Base-by-base conservation (phyloP, 1,140 invertebrate genomes). In the Drosophila carrolli region DNA sequence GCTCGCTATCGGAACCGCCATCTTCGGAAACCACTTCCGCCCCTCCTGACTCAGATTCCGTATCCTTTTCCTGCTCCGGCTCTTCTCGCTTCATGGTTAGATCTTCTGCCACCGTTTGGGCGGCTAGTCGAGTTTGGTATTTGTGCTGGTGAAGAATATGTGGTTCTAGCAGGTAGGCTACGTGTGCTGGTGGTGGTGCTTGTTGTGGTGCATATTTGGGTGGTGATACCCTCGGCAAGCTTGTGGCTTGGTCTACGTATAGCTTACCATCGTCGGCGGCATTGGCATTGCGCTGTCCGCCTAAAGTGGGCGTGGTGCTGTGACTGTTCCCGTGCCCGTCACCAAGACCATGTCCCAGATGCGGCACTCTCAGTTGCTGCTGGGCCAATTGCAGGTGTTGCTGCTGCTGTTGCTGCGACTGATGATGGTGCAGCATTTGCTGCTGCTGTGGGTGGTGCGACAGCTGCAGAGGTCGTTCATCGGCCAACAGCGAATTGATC, bases 401-500 rank as follows among this genome's bases (percentile, higher is more conserved):
- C 27, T 50, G 48, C 29, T 53, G 55, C 11, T 54, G 62, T 59
- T 75, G 71, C 29, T 68, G 72, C 44, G 59, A 54, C 19, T 62
- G 78, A 13, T 73, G 56, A 19, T 72, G 74, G 19, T 71, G 77
- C n/a, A 55, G 48, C 35, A 48, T 14, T 10, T 71, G 66, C 3
- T 72, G 63, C 1, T 73, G 59, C 4, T 32, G 29, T 8, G 75
- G 67, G 3, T 83, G 80, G 10, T 75, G 68, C 16, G 88, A 71
- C 32, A 90, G 58, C 40, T 81, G 78, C 73, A 91, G 38, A 4
- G 89, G 73, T 11, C 91, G 77, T 7, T 91, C 91, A 62, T 91
- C 90, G 13, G 80, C 84, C 86, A 91, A 83, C 50, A 92, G 59
- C 11, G 91, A 92, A 63, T 92, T 92, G 23, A 92, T 92, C 65